These are phyloP conservation scores for Hucho hucho DNA, from an alignment of 2,113 vertebrate genomes.

Conservation along the genomic window DNA sequence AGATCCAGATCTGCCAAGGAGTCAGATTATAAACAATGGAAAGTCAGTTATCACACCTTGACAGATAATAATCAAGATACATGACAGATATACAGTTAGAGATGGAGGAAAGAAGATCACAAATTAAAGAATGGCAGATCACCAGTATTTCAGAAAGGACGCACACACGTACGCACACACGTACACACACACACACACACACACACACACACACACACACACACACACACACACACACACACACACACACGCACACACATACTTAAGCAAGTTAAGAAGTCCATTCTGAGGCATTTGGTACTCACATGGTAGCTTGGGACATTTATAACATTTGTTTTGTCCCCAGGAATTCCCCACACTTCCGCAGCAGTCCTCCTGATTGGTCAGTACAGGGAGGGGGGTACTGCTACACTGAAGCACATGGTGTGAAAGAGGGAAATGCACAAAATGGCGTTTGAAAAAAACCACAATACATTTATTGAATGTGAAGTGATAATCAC, in stretches of 20 bases:
- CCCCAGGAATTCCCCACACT: slow-evolving; percentile 92
- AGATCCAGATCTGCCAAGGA: slow-evolving; percentile 3
- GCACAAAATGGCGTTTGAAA: background rate
- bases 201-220: background rate
- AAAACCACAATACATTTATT: background rate
- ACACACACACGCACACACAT: background rate
- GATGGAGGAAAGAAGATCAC: background rate
- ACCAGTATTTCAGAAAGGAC: background rate
- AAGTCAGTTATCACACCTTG: background rate
- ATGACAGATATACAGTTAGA: background rate
- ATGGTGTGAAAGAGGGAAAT: background rate
- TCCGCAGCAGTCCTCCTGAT: slow-evolving; percentile 91
- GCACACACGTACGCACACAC: background rate
- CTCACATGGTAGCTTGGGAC: slow-evolving; percentile 88
- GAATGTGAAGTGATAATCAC: background rate
- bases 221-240: background rate
- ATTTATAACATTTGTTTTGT: slow-evolving; percentile 89
- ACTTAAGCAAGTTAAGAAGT: too few relatives aligned
- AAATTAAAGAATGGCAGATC: background rate
- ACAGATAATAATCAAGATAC: background rate
- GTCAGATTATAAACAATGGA: background rate
- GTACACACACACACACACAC: background rate
- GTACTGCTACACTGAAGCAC: slow-evolving; percentile 83
- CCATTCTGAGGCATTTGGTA: slow-evolving; percentile 21
- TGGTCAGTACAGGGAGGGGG: slow-evolving; percentile 88